Percentiles rank a stretch among this genome's conserved stretches.
phyloP scores from a whole-genome alignment of 2,113 vertebrate genomes.

The Anoplopoma fimbria region DNA sequence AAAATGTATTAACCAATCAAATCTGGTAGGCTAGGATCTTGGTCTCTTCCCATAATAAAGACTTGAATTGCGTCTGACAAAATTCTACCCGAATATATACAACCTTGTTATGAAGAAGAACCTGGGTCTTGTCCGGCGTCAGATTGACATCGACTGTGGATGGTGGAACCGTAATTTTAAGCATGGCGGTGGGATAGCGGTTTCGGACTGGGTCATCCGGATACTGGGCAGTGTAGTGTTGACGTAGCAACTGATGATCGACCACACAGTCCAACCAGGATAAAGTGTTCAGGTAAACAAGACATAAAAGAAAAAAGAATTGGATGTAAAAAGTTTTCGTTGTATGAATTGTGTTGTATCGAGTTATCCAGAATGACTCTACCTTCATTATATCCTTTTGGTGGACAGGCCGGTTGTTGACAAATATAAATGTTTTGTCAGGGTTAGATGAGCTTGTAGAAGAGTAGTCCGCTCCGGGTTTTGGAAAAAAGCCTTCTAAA shows the following conservation, averaged over 20 bases:
- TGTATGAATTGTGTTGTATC: background rate
- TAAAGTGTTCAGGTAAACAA: background rate
- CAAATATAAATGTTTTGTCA: constrained; percentile 92
- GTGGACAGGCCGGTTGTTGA: constrained; percentile 92
- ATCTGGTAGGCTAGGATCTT: background rate
- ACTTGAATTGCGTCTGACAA: background rate
- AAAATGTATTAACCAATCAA: background rate
- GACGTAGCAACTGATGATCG: constrained; percentile 87
- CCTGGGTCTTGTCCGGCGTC: constrained; percentile 95
- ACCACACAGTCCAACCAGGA: background rate
- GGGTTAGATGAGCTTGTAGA: constrained; percentile 88
- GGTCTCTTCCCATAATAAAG: background rate
- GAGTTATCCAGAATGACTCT: constrained; percentile 37
- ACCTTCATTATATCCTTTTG: constrained; percentile 97
- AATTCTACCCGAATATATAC: background rate
- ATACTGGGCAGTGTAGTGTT: constrained; percentile 85
- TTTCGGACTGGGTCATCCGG: constrained; percentile 81
- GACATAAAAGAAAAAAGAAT: background rate
- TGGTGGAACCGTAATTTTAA: constrained; percentile 89
- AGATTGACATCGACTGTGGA: constrained; percentile 92
- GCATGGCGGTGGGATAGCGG: constrained; percentile 89
- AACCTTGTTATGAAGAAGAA: constrained; percentile 96
- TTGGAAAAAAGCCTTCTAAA: constrained; percentile 93
- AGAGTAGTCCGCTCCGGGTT: constrained; percentile 84
- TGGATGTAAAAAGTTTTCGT: background rate